These are phyloP conservation scores for Corynorhinus townsendii DNA, from an alignment of 2,113 vertebrate species.

Conservation along the genomic window DNA sequence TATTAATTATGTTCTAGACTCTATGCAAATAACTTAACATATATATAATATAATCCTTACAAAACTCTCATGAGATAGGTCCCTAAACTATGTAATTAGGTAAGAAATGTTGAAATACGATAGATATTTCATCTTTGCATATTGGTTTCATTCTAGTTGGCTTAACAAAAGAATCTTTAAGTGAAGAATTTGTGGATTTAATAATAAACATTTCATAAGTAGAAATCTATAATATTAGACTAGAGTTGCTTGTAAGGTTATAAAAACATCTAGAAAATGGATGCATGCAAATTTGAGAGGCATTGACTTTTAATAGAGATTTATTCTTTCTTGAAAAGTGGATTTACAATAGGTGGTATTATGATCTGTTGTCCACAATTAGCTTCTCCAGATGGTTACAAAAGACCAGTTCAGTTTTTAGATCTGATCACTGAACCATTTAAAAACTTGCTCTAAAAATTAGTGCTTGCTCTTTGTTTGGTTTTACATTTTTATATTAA, in stretches of 20 bases:
- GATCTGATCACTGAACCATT: background rate
- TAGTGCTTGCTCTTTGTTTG: background rate
- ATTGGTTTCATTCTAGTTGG: background rate
- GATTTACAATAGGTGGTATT: background rate
- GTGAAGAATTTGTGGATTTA: conserved; percentile 37
- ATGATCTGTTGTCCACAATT: background rate
- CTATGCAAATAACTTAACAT: background rate
- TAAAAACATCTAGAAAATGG: conserved; percentile 22
- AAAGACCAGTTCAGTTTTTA: conserved; percentile 21
- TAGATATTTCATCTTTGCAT: background rate
- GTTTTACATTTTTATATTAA: conserved; percentile 42
- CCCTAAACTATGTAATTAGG: background rate
- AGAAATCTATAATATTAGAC: background rate
- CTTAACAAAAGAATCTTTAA: conserved; percentile 29
- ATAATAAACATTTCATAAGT: conserved; percentile 37
- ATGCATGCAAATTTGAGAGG: background rate
- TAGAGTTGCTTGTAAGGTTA: conserved; percentile 28
- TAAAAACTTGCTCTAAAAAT: conserved; percentile 22
- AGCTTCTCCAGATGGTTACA: background rate
- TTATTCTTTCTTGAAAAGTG: conserved; percentile 26
- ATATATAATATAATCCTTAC: background rate
- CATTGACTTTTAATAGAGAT: conserved; percentile 3
- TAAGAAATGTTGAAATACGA: background rate
- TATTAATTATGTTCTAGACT: conserved; percentile 23
- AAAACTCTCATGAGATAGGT: conserved; percentile 1